Evolutionary conservation across 2,113 vertebrate species (phyloP), one percentile per base, ranked within the genome.

Genomic region (Chionomys nivalis): DNA sequence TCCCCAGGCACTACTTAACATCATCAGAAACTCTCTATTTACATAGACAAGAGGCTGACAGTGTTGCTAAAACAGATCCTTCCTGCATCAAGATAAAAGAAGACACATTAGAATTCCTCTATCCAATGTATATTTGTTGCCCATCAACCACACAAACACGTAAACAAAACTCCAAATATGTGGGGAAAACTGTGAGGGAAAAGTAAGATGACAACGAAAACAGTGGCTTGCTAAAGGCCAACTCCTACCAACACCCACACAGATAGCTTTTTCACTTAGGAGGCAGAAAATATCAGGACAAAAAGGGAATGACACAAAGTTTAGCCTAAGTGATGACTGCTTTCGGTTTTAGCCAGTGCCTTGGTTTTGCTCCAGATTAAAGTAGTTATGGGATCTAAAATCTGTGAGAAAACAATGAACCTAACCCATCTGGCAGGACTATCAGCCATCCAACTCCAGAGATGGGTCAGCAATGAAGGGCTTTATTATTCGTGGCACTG

Each of bases 341-440:
- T 63, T 89, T 85, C 58, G 13, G 33, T 83, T 91, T 96, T 70
- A 92, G 24, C 42, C 28, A 78, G 17, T n/a, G 10, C 3, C 72
- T 89, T 92, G 36, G 13, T 86, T 89, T 44, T 79, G 42, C 39
- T 92, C 31, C n/a, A 92, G 52, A 89, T 86, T 65, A 89, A 91
- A 96, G 63, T 61, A 82, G 39, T 47, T 36, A 61, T 2, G 8
- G 21, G 33, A 68, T 92, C 63, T 79, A 79, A 87, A 92, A 75
- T 78, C 52, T 13, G 5, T 47, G 79, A 86, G 52, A 28, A 82
- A 42, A 55, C 79, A 93, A 86, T 66, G 73, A 89, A 36, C 31
- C 42, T 44, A n/a, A 49, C 36, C 12, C 68, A 14, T 79, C 2
- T 73, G n/a, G 16, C 42, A 66, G 44, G 39, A 1, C 55, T 28